Base-by-base conservation (phyloP, 1,140 invertebrate genomes). In the Theocolax elegans region DNA sequence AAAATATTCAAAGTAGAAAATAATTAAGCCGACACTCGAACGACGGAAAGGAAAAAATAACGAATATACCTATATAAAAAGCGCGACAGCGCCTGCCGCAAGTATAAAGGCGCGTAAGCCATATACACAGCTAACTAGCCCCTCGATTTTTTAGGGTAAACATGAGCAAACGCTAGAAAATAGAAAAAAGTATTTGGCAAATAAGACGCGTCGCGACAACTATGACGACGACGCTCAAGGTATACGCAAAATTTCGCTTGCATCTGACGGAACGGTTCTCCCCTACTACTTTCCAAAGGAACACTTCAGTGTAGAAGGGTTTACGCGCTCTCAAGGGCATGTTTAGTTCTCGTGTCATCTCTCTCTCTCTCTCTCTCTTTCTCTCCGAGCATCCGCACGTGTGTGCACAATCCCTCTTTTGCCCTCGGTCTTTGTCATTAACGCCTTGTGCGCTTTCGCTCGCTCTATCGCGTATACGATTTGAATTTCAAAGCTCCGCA, bases 11-110 rank as follows among this genome's bases (percentile, higher is more conserved):
- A 63, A 44, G 49, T 46, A 3, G 27, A 10, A 69, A n/a, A 49
- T 58, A 63, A 69, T 69, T 69, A 69, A 69, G 38, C 54, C 67
- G 67, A 56, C 67, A 63, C 67, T 35, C 4, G 31, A 35, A 4
- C 10, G 10, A 35, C 10, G 10, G 4, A 35, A 35, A 35, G 4
- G 31, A n/a, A n/a, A n/a, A n/a, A n/a, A n/a, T 35, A 35, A 10
- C 31, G 31, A 6, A 35, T 10, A n/a, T n/a, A n/a, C n/a, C n/a
- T n/a, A n/a, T n/a, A n/a, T n/a, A n/a, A n/a, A n/a, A n/a, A n/a
- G n/a, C 58, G 58, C 6, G 12, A 23, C 19, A 25, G 17, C 46
- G 31, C 48, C 21, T n/a, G 17, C 13, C 15, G 31, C 12, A 17
- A 48, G n/a, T 21, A 13, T 6, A 48, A 38, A n/a, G 23, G 3